Evolutionary conservation across 2,888 invertebrate species (phyloP).

Genomic region (Drosophila anomalata): DNA sequence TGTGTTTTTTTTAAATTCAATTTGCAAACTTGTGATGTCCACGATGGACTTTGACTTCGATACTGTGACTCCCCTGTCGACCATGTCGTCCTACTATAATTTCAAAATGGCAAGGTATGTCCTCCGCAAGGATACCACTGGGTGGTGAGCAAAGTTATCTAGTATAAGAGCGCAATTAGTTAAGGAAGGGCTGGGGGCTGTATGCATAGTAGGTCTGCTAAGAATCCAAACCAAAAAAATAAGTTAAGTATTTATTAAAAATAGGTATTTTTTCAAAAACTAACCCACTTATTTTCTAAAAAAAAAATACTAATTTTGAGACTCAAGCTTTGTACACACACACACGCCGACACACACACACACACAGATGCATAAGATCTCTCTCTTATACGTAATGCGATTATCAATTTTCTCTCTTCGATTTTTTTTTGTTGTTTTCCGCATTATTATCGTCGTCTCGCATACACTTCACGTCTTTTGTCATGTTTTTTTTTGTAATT

Average conservation of each 20-base stretch:
- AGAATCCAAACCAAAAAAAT: not conserved
- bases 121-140: not conserved
- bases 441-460: slow-evolving; percentile 23
- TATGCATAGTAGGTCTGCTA: not conserved
- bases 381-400: slow-evolving; percentile 6
- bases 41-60: slow-evolving; percentile 63
- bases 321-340: slow-evolving; percentile 11
- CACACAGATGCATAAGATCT: slow-evolving; percentile 14
- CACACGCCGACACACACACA: slow-evolving; percentile 10
- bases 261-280: not conserved
- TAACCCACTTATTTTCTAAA: too few relatives aligned
- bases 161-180: slow-evolving; percentile 37
- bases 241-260: not conserved
- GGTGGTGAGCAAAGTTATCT: slow-evolving; percentile 6
- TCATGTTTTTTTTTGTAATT: slow-evolving; percentile 19
- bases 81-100: slow-evolving; percentile 66
- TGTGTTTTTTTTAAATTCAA: slow-evolving; percentile 24
- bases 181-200: slow-evolving; percentile 3
- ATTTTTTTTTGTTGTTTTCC: slow-evolving; percentile 5
- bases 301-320: not conserved
- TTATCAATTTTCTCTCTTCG: not conserved
- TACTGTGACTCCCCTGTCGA: slow-evolving; percentile 60
- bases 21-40: slow-evolving; percentile 31
- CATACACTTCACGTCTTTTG: slow-evolving; percentile 50
- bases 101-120: slow-evolving; percentile 71